phyloP scores from a whole-genome alignment of 2,888 invertebrate species.

The Hylaea fasciaria region DNA sequence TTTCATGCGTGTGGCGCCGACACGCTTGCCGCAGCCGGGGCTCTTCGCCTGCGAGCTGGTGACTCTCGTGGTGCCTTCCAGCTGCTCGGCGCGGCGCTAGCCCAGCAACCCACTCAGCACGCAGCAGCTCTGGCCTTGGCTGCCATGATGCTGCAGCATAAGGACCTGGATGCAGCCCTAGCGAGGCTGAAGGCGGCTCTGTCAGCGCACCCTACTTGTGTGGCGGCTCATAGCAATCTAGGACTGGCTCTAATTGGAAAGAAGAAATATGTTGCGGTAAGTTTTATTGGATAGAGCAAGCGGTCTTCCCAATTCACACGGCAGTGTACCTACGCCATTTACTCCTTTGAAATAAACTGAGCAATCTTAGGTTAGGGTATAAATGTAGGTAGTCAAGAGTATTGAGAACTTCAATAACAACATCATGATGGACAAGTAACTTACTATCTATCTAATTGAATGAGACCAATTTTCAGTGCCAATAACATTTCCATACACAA shows the following conservation, averaged over 20 bases:
- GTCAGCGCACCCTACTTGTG: slow-evolving; percentile 72
- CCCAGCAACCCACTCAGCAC: slow-evolving; percentile 77
- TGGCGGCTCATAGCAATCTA: slow-evolving; percentile 74
- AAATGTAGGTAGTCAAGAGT: no score
- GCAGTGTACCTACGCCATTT: no score
- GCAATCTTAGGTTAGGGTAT: no score
- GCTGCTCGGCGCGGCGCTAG: slow-evolving; percentile 81
- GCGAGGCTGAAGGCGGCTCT: slow-evolving; percentile 79
- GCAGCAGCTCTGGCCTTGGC: slow-evolving; percentile 80
- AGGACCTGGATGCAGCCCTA: slow-evolving; percentile 76
- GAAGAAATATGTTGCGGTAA: slow-evolving; percentile 76
- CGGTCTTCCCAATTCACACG: no score
- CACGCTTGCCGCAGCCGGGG: slow-evolving; percentile 80
- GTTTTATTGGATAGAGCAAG: no score
- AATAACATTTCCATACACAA: neutral
- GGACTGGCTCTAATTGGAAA: slow-evolving; percentile 75
- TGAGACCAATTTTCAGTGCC: no score
- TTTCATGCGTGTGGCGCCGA: slow-evolving; percentile 76
- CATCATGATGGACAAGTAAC: no score
- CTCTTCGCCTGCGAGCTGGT: slow-evolving; percentile 78
- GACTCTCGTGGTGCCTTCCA: slow-evolving; percentile 82
- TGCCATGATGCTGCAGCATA: slow-evolving; percentile 83
- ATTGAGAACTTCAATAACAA: no score
- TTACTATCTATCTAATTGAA: no score
- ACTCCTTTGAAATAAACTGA: no score